A percentile compares a stretch with the other conserved stretches of the same genome.
Evolutionary conservation across 2,113 vertebrate species (phyloP).

Genomic region (Scomber japonicus): DNA sequence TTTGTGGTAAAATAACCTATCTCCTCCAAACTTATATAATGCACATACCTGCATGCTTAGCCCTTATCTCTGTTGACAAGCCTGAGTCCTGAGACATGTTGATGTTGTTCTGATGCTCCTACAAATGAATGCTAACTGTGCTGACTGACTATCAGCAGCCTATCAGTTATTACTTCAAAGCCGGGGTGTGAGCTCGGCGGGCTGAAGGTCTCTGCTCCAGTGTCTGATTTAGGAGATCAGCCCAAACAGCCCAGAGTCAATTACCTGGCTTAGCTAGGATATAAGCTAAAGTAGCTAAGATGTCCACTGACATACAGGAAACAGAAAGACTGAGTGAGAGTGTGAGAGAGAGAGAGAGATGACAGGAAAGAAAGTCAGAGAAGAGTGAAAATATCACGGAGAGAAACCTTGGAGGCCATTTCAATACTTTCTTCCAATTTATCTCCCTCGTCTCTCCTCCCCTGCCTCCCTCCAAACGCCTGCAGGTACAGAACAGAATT

Average conservation of each 20-base stretch:
- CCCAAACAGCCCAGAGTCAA: conserved; percentile 70
- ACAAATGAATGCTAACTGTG: conserved; percentile 32
- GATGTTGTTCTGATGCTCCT: conserved; percentile 18
- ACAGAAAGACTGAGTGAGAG: conserved; percentile 30
- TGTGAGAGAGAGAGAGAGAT: conserved; percentile 27
- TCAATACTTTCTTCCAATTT: conserved; percentile 87
- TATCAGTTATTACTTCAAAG: conserved; percentile 57
- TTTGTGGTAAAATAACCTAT: not conserved
- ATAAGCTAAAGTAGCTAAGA: conserved; percentile 53
- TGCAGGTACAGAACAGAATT: conserved; percentile 90
- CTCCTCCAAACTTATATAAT: not conserved
- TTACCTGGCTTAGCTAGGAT: conserved; percentile 67
- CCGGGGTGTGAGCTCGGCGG: conserved; percentile 27
- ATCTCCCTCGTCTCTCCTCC: conserved; percentile 76
- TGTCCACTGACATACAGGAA: conserved; percentile 42
- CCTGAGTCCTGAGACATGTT: conserved; percentile 29
- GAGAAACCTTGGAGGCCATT: conserved; percentile 85
- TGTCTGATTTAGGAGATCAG: conserved; percentile 59
- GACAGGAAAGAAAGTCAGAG: conserved; percentile 3
- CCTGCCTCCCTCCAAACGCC: conserved; percentile 70
- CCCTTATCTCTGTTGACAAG: conserved; percentile 33
- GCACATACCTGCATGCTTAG: conserved; percentile 19
- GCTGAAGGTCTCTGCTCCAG: conserved; percentile 57
- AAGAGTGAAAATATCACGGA: conserved; percentile 17
- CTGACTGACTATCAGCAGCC: conserved; percentile 22